Base-by-base conservation (phyloP, 2,888 invertebrate species). In the Drosophila cognata region DNA sequence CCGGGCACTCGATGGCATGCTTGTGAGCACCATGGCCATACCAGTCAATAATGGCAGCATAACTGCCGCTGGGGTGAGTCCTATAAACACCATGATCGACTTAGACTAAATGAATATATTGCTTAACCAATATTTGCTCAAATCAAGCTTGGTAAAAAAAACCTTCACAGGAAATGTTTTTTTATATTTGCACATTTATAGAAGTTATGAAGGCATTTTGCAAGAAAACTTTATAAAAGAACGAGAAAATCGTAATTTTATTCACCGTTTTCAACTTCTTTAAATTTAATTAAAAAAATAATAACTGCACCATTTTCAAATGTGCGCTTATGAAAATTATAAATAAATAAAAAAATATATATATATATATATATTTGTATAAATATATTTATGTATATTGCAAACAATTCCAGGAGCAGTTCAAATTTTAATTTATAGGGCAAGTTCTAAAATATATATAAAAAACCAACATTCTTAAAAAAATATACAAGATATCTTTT, bases 21-120 rank as follows among this genome's bases (percentile, higher is more conserved):
- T 93, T 4, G 91, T 93, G 46, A 93, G 93, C 64, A 93, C 93
- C 25, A 93, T 93, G 93, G 92, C 93, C 38, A 93, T 93, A 70
- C 93, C 93, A 16, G 91, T 93, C 51, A 92, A 92, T 61, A 89
- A 84, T 52, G 88, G 80, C 16, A 66, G 76, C 0, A 21, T 80
- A 5, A 63, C 33, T 11, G 63, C 62, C 25, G 62, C 75, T 16
- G 86, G 77, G 29, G 85, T 86, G 57, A 64, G 74, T 43, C 21
- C 11, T 6, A 29, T n/a, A 18, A n/a, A 29, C 11, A n/a, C 1
- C 29, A 51, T 25, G 25, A 29, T 29, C 13, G 28, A 7, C 6
- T 51, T 51, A 51, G 3, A 51, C 11, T 25, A 46, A 16, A 25
- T 16, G 46, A 1, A 4, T 13, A 13, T 21, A 46, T 21, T 21